Conservation (phyloP, 1,140 invertebrate species). For the Elysia chlorotica region DNA sequence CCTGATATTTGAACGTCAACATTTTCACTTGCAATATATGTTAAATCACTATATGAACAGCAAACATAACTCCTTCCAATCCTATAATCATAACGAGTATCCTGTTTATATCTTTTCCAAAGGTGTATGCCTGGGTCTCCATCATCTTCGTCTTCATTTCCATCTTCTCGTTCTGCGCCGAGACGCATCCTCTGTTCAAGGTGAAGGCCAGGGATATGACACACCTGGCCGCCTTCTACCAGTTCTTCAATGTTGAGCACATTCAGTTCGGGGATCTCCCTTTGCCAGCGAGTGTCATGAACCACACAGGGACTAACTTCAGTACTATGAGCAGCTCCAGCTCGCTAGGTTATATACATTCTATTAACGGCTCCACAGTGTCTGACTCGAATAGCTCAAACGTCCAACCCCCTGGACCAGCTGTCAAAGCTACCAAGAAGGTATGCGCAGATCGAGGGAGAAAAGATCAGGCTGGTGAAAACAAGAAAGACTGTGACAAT, state of each 20-base stretch:
- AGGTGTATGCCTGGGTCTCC: constrained; percentile 56
- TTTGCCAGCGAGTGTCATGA: background rate
- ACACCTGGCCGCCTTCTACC: constrained; percentile 37
- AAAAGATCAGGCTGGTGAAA: too few species aligned
- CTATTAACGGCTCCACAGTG: too few species aligned
- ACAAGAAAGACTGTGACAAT: too few species aligned
- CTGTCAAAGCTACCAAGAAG: background rate
- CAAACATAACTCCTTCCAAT: too few species aligned
- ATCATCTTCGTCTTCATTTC: constrained; percentile 56
- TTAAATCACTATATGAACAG: too few species aligned
- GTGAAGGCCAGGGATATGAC: constrained; percentile 32
- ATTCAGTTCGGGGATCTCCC: background rate
- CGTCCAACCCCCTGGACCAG: background rate
- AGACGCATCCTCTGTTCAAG: constrained; percentile 50
- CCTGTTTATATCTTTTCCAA: constrained; percentile 11
- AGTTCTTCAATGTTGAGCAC: constrained; percentile 39
- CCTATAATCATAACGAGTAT: too few species aligned
- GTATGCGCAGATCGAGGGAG: background rate
- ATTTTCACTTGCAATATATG: background rate
- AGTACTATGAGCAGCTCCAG: background rate
- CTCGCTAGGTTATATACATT: too few species aligned
- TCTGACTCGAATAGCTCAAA: background rate
- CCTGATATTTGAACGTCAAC: background rate
- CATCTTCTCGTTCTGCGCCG: constrained; percentile 55
- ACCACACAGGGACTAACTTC: background rate